Base-by-base conservation (phyloP, 1,140 invertebrate species). In the Cyclargus thomasi region DNA sequence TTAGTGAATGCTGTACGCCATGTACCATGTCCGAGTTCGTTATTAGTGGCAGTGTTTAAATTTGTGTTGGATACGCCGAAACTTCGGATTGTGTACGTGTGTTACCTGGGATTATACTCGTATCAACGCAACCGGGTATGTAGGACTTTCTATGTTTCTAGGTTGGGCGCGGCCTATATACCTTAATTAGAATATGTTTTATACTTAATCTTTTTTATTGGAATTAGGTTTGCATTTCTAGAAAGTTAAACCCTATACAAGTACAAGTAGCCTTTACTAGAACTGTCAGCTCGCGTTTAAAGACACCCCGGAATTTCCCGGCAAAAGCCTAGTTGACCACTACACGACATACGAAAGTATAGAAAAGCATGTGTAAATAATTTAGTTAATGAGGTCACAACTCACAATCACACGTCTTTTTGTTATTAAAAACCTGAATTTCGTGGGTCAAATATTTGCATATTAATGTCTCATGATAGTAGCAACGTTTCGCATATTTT, bases 11-110 rank as follows among this genome's bases (percentile, higher is more conserved):
- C 77, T 79, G 80, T 82, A 82, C 82, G 83, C 82, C 79, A 77
- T 84, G 80, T 83, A 84, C 81, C 78, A 66, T 76, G 71, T 78
- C 85, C 80, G 79, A 82, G 81, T 80, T 86, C 82, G 82, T 86
- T 84, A 83, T 75, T 80, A 81, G 85, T 88, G 83, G 70, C 76
- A 78, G 83, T 89, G 86, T 86, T 86, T 74, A 74, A 85, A 84
- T 81, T 82, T 81, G 82, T 84, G 83, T 75, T 81, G 78, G 74
- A 75, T 76, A 75, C 81, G 73, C 74, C 67, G 76, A 80, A 75
- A 79, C 67, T 68, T 75, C 77, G 73, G 77, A 76, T 72, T 74
- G 74, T 76, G 71, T 84, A 77, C 69, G 55, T 82, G 80, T 83
- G 78, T 66, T 80, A 85, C 80, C 68, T 79, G 82, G 86, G 85